phyloP scores from a whole-genome alignment of 2,113 vertebrate genomes.

The sheep (Ovis aries) region ARS-UI_Ramb_v3.0 NC_056066.1:30754001-30754500 shows the following conservation, averaged over 20 bases:
- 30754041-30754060: neutral
- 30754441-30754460: neutral
- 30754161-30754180: neutral
- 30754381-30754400: neutral
- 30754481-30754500: neutral
- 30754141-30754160: neutral
- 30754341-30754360: neutral
- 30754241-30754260: neutral
- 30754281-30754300: neutral
- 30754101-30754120: neutral
- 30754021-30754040: neutral
- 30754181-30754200: neutral
- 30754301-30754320: neutral
- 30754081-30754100: neutral
- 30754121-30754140: neutral
- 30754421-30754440: neutral
- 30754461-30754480: neutral
- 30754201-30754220: neutral
- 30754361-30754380: neutral
- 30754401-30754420: neutral
- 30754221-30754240: fast-evolving
- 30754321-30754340: neutral
- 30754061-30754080: neutral
- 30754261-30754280: neutral
- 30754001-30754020: neutral